A percentile compares a stretch with the other conserved stretches of the same genome.
Conservation (phyloP, 1,140 invertebrate genomes). For the Penaeus chinensis region DNA sequence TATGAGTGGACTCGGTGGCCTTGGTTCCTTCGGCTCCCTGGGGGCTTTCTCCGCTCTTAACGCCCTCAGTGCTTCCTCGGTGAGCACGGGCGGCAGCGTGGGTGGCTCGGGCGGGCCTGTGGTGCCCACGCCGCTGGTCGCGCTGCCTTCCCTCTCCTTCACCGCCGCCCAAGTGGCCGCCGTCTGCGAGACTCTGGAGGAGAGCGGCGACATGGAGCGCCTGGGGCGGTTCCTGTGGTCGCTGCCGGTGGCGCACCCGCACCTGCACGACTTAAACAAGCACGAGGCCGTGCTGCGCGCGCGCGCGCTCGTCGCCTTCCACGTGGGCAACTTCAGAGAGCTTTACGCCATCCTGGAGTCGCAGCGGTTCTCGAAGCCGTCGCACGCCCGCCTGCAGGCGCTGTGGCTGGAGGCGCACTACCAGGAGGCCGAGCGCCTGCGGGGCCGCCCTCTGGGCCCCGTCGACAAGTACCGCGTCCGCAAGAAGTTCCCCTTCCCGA, state of each 20-base stretch:
- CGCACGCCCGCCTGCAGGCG: slow-evolving; percentile 94
- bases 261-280: slow-evolving; percentile 86
- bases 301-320: slow-evolving; percentile 94
- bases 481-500: slow-evolving; percentile 98
- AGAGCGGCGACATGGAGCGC: slow-evolving; percentile 95
- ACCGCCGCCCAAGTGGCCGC: slow-evolving; percentile 94
- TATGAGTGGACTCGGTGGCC: slow-evolving; percentile 59
- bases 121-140: slow-evolving; percentile 47
- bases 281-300: slow-evolving; percentile 95
- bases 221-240: slow-evolving; percentile 97
- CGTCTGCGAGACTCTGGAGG: slow-evolving; percentile 97
- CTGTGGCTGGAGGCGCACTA: slow-evolving; percentile 99
- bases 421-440: slow-evolving; percentile 94
- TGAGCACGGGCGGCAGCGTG: slow-evolving; percentile 77
- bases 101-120: slow-evolving; percentile 85
- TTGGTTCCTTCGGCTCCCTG: slow-evolving; percentile 55
- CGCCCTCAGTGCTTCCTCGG: slow-evolving; percentile 44
- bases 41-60: slow-evolving; percentile 52
- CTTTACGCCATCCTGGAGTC: slow-evolving; percentile 95
- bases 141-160: slow-evolving; percentile 77
- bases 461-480: slow-evolving; percentile 98
- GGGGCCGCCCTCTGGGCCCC: slow-evolving; percentile 94
- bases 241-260: slow-evolving; percentile 90
- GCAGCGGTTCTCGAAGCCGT: slow-evolving; percentile 96
- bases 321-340: slow-evolving; percentile 92